Base-by-base conservation (phyloP, 2,888 invertebrate species). In the Drosophila merina region DNA sequence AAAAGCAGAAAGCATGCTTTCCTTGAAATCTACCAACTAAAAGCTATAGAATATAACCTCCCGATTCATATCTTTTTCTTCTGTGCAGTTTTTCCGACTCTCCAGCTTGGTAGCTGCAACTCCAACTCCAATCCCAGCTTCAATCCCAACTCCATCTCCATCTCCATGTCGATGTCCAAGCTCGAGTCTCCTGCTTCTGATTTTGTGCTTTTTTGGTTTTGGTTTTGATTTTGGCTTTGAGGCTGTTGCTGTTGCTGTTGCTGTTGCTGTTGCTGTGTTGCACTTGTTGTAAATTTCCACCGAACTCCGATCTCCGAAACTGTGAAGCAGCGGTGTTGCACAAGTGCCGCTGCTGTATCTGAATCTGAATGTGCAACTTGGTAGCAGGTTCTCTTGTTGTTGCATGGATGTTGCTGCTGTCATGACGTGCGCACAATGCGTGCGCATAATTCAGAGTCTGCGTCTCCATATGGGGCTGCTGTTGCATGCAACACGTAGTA, bases 351-450 rank as follows among this genome's bases (percentile, higher is more conserved):
- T 52, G 59, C 51, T 58, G 57, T 30, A 40, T 50, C 72, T 55
- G 70, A 64, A 59, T 57, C 72, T 69, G 50, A 69, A 57, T 57
- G 33, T 57, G 57, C 31, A 42, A 48, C 40, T 45, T 64, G 63
- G 63, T 67, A 64, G 69, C 51, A 30, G 52, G 36, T 40, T 54
- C 42, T 20, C 47, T 57, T 63, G 64, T 50, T 63, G 49, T 57
- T 36, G 69, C 45, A 66, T 4, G n/a, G 36, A 36, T 36, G 76
- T 59, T 67, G 68, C 68, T 49, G 51, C 54, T 62, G 68, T 57
- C 79, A 85, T 88, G 85, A 85, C 87, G 85, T 82, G 88, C 86
- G 88, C 77, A 85, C 85, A 85, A 85, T 85, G 85, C 85, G 88
- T 87, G 85, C 87, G 88, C 88, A 85, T 85, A 85, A 85, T 87